Conservation (phyloP, 2,113 vertebrate species). For the Pituophis catenifer region DNA sequence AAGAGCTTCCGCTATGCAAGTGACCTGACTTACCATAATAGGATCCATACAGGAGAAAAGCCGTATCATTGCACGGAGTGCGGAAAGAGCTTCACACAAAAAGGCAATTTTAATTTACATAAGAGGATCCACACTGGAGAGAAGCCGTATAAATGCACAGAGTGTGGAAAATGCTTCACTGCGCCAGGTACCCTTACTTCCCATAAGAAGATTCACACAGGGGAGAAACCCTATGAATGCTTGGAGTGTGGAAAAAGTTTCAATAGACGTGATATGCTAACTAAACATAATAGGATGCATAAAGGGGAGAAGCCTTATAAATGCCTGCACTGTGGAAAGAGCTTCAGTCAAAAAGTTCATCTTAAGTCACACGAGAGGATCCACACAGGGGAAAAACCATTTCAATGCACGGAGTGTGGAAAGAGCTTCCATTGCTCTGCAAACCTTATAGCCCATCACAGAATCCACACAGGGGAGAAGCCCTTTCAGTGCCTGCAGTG, state of each 20-base stretch:
- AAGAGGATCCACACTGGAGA: not conserved
- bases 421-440: not conserved
- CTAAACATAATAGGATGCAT: not conserved
- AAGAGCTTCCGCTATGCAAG: too few species aligned
- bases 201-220: too few species aligned
- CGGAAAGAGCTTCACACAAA: not conserved
- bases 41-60: not conserved
- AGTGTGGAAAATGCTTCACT: too few species aligned
- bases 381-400: not conserved
- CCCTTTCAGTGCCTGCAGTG: not conserved
- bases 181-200: rapidly evolving
- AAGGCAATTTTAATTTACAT: not conserved
- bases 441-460: not conserved
- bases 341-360: not conserved
- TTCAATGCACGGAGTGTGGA: not conserved
- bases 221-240: not conserved
- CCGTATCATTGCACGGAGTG: not conserved
- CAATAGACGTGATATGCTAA: rapidly evolving
- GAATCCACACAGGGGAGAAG: not conserved
- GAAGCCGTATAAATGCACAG: not conserved
- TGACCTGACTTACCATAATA: not conserved
- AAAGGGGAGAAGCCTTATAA: not conserved
- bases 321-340: not conserved
- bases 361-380: not conserved
- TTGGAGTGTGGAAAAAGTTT: not conserved